Percentiles rank a stretch among this genome's conserved stretches.
phyloP scores from a whole-genome alignment of 2,888 invertebrate species.

The Melinaea marsaeus region DNA sequence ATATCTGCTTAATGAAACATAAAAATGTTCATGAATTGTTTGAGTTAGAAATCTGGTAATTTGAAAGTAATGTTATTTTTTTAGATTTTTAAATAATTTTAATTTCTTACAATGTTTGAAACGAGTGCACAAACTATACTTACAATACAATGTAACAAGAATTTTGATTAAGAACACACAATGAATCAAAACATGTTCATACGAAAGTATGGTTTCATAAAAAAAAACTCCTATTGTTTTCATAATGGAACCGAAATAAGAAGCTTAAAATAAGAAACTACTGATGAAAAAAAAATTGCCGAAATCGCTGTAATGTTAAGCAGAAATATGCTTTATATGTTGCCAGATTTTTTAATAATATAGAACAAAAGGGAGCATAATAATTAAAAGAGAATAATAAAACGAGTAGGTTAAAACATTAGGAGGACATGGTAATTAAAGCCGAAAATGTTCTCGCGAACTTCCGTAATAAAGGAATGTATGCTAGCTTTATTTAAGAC shows the following conservation, averaged over 20 bases:
- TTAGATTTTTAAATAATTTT: too few species aligned
- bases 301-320: slow-evolving; percentile 17
- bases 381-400: slow-evolving; percentile 32
- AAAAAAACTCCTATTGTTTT: slow-evolving; percentile 18
- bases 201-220: slow-evolving; percentile 7
- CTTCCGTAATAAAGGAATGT: slow-evolving; percentile 8
- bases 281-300: slow-evolving; percentile 13
- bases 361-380: slow-evolving; percentile 29
- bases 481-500: slow-evolving; percentile 12
- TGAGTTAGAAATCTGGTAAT: too few species aligned
- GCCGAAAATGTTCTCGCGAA: slow-evolving; percentile 25
- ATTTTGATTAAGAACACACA: neutral
- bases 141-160: too few species aligned
- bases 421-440: slow-evolving; percentile 28
- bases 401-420: slow-evolving; percentile 27
- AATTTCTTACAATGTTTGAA: too few species aligned
- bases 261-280: slow-evolving; percentile 9
- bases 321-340: slow-evolving; percentile 22
- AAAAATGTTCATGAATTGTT: too few species aligned
- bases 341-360: slow-evolving; percentile 23
- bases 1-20: too few species aligned
- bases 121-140: too few species aligned
- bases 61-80: too few species aligned
- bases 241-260: slow-evolving; percentile 18
- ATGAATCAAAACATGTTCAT: neutral